Evolutionary conservation across 2,888 invertebrate species (phyloP).

Genomic region (Parnassius apollo): DNA sequence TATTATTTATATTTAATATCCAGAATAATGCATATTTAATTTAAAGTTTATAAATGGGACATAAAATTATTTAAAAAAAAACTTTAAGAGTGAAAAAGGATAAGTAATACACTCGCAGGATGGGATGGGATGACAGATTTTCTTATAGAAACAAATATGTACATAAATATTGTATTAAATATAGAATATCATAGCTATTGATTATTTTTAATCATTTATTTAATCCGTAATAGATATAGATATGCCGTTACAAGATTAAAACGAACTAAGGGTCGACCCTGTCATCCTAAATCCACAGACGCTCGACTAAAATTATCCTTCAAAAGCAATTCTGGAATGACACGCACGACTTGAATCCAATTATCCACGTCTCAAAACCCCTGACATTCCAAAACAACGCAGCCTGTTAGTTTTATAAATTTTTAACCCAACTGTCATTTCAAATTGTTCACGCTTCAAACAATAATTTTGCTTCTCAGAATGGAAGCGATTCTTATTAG

Average conservation of each 20-base stretch:
- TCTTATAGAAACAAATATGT: too few species aligned
- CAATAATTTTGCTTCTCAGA: constrained; percentile 28
- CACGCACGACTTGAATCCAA: constrained; percentile 50
- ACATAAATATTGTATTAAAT: too few species aligned
- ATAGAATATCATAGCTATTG: too few species aligned
- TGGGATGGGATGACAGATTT: too few species aligned
- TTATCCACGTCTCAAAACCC: constrained; percentile 56
- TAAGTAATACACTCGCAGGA: too few species aligned
- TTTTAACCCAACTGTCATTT: constrained; percentile 48
- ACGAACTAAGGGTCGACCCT: constrained; percentile 30
- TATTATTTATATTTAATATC: too few species aligned
- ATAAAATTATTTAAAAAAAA: too few species aligned
- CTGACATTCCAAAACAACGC: constrained; percentile 58
- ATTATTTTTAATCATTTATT: constrained; percentile 5
- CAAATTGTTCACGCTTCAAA: constrained; percentile 46
- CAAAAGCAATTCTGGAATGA: constrained; percentile 40
- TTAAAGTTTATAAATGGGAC: too few species aligned
- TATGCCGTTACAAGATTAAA: constrained; percentile 18
- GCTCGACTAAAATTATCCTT: constrained; percentile 38
- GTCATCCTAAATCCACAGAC: constrained; percentile 37
- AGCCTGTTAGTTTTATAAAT: constrained; percentile 38
- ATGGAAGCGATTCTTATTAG: constrained; percentile 6
- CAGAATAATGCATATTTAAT: too few species aligned
- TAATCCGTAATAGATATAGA: constrained; percentile 21
- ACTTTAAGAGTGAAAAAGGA: too few species aligned